These are phyloP conservation scores for Ursus arctos DNA, from an alignment of 2,113 vertebrate genomes.

Conservation along the genomic window DNA sequence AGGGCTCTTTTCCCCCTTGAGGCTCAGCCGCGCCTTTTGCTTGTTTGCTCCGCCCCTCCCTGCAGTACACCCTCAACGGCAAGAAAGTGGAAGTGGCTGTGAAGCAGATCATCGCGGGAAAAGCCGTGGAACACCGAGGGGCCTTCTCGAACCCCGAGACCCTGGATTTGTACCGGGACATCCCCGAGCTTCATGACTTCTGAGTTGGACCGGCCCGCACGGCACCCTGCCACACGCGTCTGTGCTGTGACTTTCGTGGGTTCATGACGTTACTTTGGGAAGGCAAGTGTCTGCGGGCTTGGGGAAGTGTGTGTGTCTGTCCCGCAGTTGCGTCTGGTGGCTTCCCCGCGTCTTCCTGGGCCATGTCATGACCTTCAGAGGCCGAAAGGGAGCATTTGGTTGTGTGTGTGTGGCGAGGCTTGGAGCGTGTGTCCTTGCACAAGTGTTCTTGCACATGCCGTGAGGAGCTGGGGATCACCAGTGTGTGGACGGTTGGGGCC, in stretches of 20 bases:
- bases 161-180: constrained; percentile 95
- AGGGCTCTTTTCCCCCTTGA: accelerated
- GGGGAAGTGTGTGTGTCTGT: constrained; percentile 53
- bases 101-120: constrained; percentile 96
- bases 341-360: neutral
- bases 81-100: constrained; percentile 99
- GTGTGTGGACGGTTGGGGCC: neutral
- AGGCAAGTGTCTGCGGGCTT: constrained; percentile 62
- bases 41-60: constrained; percentile 43
- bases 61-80: constrained; percentile 96
- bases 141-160: constrained; percentile 97
- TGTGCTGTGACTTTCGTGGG: constrained; percentile 64
- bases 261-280: constrained; percentile 74
- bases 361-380: neutral
- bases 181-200: constrained; percentile 96
- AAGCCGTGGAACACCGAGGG: constrained; percentile 92
- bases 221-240: constrained; percentile 36
- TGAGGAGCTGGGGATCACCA: accelerated
- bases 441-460: neutral
- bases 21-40: neutral
- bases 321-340: constrained; percentile 37
- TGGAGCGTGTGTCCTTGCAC: neutral
- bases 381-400: neutral
- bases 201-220: constrained; percentile 80
- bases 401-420: neutral